Evolutionary conservation across 35 echinoderm and acorn worm genomes (phyloP).

Genomic region (Antedon bifida): DNA sequence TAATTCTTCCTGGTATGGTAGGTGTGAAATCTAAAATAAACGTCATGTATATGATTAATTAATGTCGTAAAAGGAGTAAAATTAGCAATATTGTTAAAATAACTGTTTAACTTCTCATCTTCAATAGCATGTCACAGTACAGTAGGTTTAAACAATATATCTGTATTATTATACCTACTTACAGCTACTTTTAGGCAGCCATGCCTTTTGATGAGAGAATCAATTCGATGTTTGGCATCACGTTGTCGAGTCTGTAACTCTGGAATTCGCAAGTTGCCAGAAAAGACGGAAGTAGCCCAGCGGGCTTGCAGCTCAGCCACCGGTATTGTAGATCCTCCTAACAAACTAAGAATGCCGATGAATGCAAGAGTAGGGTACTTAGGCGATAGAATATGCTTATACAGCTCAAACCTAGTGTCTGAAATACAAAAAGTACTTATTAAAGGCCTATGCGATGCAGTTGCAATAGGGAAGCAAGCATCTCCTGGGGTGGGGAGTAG

Average conservation of each 20-base stretch:
- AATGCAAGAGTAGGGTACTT: slow-evolving; percentile 20
- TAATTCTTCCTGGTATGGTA: slow-evolving; percentile 25
- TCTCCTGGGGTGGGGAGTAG: no score
- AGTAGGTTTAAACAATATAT: no score
- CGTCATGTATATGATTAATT: not conserved
- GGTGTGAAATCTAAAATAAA: slow-evolving; percentile 15
- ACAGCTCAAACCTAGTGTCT: slow-evolving; percentile 17
- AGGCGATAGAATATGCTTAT: slow-evolving; percentile 30
- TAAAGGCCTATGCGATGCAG: no score
- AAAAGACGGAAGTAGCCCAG: slow-evolving; percentile 29
- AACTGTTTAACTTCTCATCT: no score
- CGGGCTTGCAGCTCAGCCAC: slow-evolving; percentile 47
- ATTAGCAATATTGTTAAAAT: no score
- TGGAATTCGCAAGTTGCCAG: slow-evolving; percentile 13
- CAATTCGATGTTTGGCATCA: slow-evolving; percentile 7
- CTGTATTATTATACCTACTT: no score
- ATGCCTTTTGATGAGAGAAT: slow-evolving; percentile 17
- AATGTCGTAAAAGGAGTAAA: not conserved
- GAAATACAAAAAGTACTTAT: no score
- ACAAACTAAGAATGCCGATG: slow-evolving; percentile 6
- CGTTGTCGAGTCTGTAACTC: not conserved
- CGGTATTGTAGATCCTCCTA: slow-evolving; percentile 11
- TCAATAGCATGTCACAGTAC: no score
- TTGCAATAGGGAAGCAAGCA: no score
- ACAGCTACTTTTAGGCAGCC: slow-evolving; percentile 74